Evolutionary conservation across 2,888 invertebrate genomes (phyloP).

Genomic region (Chorisops tibialis): DNA sequence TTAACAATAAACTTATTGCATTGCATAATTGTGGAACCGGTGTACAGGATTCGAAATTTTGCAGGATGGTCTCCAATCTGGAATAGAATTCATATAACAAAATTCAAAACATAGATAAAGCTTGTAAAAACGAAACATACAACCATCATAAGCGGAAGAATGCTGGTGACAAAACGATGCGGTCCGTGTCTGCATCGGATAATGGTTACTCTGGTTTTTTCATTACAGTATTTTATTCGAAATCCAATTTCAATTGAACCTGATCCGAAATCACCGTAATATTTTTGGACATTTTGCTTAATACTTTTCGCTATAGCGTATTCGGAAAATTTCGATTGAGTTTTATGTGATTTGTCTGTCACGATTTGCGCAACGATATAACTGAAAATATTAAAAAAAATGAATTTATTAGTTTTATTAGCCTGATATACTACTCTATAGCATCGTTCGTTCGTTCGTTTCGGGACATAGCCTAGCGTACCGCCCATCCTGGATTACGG

Average conservation of each 20-base stretch:
- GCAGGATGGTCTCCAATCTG: slow-evolving; percentile 61
- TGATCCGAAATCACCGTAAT: slow-evolving; percentile 74
- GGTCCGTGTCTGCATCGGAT: slow-evolving; percentile 72
- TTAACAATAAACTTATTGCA: slow-evolving; percentile 71
- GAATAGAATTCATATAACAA: slow-evolving; percentile 11
- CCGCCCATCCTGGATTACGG: no score
- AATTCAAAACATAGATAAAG: background rate
- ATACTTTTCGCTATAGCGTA: slow-evolving; percentile 52
- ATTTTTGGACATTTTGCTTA: slow-evolving; percentile 61
- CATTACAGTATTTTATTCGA: slow-evolving; percentile 75
- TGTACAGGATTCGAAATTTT: slow-evolving; percentile 64
- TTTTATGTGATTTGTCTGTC: slow-evolving; percentile 39
- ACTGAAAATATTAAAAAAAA: slow-evolving; percentile 48
- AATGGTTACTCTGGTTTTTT: slow-evolving; percentile 70
- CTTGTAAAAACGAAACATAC: slow-evolving; percentile 36
- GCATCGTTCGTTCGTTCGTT: no score
- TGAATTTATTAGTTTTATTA: no score
- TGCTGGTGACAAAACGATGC: slow-evolving; percentile 66
- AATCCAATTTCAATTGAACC: slow-evolving; percentile 70
- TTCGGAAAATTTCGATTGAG: slow-evolving; percentile 51
- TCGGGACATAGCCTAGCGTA: no score
- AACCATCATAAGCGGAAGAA: slow-evolving; percentile 66
- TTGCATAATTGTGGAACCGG: slow-evolving; percentile 75
- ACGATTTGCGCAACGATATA: slow-evolving; percentile 67
- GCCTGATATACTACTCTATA: no score